Conservation (phyloP, 2,888 invertebrate genomes). For the Eurytoma californica region DNA sequence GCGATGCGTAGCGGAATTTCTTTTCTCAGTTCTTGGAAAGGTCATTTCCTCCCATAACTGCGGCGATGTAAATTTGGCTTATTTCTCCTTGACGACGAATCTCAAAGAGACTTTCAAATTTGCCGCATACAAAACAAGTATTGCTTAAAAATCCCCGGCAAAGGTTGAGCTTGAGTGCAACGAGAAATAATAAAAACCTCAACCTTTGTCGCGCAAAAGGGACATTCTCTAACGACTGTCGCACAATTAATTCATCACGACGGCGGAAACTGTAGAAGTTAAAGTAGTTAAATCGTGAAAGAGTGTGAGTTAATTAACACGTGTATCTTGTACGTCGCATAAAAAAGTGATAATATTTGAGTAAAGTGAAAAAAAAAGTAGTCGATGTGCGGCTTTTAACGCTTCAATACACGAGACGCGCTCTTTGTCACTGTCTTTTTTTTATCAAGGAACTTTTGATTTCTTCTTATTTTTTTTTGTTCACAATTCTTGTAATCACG, state of each 20-base stretch:
- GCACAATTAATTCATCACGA: constrained; percentile 7
- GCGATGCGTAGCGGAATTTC: not conserved
- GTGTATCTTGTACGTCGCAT: constrained; percentile 21
- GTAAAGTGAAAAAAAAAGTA: constrained; percentile 45
- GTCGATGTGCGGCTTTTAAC: constrained; percentile 59
- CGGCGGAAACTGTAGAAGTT: constrained; percentile 17
- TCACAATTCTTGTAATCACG: constrained; percentile 54
- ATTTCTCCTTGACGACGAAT: constrained; percentile 9
- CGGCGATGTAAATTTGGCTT: not conserved
- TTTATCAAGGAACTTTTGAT: constrained; percentile 52
- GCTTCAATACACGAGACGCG: constrained; percentile 44
- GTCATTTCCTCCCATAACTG: not conserved
- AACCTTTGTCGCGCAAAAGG: constrained; percentile 11
- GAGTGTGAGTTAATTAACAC: constrained; percentile 34
- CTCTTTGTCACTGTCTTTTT: constrained; percentile 50
- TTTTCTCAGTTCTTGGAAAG: constrained; percentile 7
- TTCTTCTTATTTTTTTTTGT: constrained; percentile 49
- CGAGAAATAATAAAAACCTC: constrained; percentile 9
- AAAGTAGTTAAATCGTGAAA: constrained; percentile 30
- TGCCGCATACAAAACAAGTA: constrained; percentile 9
- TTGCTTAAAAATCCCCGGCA: constrained; percentile 16
- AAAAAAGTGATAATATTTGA: constrained; percentile 17
- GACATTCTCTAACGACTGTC: constrained; percentile 13
- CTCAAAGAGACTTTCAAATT: constrained; percentile 38
- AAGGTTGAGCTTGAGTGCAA: not conserved